Evolutionary conservation across 1,140 invertebrate species (phyloP).

Genomic region (Capitella teleta): DNA sequence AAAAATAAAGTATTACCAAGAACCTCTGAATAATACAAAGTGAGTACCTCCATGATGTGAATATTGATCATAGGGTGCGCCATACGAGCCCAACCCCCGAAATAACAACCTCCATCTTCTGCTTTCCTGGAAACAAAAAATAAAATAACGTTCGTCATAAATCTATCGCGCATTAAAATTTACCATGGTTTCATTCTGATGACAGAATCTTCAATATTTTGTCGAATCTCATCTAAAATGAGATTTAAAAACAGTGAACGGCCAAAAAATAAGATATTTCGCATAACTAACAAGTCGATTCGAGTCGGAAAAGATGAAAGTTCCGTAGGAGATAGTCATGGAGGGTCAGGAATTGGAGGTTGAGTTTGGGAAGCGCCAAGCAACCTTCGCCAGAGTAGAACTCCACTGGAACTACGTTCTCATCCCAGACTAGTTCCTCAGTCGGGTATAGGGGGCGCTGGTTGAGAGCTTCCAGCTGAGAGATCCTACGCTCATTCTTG

Average conservation of each 20-base stretch:
- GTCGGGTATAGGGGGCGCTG: conserved; percentile 98
- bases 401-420: conserved; percentile 94
- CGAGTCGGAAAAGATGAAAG: conserved; percentile 93
- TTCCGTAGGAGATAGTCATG: conserved; percentile 97
- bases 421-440: conserved; percentile 97
- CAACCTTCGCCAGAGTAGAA: conserved; percentile 86
- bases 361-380: conserved; percentile 90
- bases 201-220: conserved; percentile 95
- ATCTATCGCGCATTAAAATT: conserved; percentile 15
- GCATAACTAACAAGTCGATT: conserved; percentile 92
- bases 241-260: neutral
- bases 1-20: neutral
- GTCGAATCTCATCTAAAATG: conserved; percentile 82
- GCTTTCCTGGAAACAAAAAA: conserved; percentile 51
- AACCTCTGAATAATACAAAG: neutral
- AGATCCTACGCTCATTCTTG: conserved; percentile 73
- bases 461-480: conserved; percentile 86
- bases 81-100: conserved; percentile 97
- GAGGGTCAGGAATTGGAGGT: conserved; percentile 94
- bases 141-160: neutral
- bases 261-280: neutral
- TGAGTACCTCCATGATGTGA: conserved; percentile 71
- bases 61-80: conserved; percentile 87
- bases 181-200: conserved; percentile 88
- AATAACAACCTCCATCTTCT: conserved; percentile 76